Percentiles rank a stretch among this genome's conserved stretches.
Conservation (phyloP, 2,888 invertebrate species). For the Patella pellucida region DNA sequence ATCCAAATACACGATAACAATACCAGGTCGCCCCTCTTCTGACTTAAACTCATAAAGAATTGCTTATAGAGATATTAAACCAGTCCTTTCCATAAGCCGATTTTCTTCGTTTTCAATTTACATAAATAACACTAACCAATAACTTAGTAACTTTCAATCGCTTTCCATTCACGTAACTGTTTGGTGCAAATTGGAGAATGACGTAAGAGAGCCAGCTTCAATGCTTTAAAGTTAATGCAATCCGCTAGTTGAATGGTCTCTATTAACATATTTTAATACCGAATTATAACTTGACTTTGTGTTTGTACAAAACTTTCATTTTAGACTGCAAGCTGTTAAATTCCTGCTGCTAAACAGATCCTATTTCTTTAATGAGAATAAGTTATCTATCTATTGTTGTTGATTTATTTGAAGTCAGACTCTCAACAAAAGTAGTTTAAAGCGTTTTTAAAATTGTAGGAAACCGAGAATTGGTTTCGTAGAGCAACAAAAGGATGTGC, state of each 20-base stretch:
- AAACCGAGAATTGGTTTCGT: too few species aligned
- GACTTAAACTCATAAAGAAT: background rate
- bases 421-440: too few species aligned
- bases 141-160: background rate
- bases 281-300: background rate
- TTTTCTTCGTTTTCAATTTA: background rate
- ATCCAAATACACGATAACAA: background rate
- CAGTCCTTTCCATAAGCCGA: constrained; percentile 4
- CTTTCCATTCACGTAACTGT: background rate
- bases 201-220: background rate
- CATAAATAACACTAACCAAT: background rate
- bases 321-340: background rate
- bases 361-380: too few species aligned
- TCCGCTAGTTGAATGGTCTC: background rate
- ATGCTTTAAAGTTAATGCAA: background rate
- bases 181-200: constrained; percentile 9
- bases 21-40: background rate
- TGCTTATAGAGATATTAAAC: constrained; percentile 1
- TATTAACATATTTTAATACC: constrained; percentile 10
- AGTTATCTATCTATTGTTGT: too few species aligned
- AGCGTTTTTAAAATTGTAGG: too few species aligned
- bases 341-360: background rate
- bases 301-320: constrained; percentile 2
- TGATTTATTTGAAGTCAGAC: too few species aligned
- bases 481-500: too few species aligned